A percentile compares a stretch with the other conserved stretches of the same genome.
Evolutionary conservation across 2,888 invertebrate species (phyloP).

Genomic region (Drosophila mettleri): DNA sequence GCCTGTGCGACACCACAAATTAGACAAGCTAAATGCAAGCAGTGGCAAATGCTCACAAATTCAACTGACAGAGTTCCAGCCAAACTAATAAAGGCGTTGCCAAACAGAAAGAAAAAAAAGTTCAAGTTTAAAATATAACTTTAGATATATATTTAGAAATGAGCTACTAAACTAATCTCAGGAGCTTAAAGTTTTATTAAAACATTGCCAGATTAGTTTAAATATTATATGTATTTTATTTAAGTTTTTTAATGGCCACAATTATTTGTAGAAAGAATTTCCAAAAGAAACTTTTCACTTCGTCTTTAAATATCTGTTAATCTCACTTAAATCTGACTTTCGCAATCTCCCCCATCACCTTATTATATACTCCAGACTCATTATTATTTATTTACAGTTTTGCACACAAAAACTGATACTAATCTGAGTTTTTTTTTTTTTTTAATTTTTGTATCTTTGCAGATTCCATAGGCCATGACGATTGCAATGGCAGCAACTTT

Average conservation of each 20-base stretch:
- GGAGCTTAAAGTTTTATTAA: not conserved
- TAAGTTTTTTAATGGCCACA: too few relatives aligned
- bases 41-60: constrained; percentile 18
- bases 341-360: not conserved
- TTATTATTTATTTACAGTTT: too few relatives aligned
- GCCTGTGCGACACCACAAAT: constrained; percentile 36
- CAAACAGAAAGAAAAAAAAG: not conserved
- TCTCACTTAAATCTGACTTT: not conserved
- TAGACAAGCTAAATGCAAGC: constrained; percentile 22
- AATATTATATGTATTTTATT: not conserved
- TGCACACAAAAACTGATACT: constrained; percentile 45
- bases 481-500: constrained; percentile 86
- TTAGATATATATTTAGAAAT: not conserved
- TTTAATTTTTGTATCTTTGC: constrained; percentile 49
- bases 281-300: not conserved
- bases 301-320: not conserved
- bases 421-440: constrained; percentile 57
- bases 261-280: too few relatives aligned
- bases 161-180: not conserved
- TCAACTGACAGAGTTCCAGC: constrained; percentile 17
- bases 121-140: not conserved
- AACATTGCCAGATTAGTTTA: not conserved
- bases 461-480: constrained; percentile 93
- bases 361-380: too few relatives aligned
- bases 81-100: not conserved